Evolutionary conservation across 2,888 invertebrate genomes (phyloP).

Genomic region (Acrobasis repandana): DNA sequence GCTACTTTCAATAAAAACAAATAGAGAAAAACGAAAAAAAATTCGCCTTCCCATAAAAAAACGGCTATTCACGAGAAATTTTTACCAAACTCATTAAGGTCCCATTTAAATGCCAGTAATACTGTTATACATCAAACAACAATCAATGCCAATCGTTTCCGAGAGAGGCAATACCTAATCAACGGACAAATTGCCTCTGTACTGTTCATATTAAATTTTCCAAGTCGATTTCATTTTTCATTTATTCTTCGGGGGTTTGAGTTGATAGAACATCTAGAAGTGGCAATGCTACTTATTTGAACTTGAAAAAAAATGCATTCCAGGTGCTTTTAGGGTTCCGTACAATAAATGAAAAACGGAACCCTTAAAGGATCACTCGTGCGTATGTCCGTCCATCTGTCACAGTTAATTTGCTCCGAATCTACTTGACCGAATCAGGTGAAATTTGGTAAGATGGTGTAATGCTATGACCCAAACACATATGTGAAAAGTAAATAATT

Average conservation of each 20-base stretch:
- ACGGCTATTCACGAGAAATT: neutral
- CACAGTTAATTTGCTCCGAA: too few relatives aligned
- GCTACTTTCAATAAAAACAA: too few relatives aligned
- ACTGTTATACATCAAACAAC: slow-evolving; percentile 54
- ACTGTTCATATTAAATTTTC: slow-evolving; percentile 73
- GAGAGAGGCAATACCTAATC: slow-evolving; percentile 51
- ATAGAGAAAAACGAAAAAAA: neutral
- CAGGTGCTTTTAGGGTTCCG: too few relatives aligned
- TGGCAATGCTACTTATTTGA: too few relatives aligned
- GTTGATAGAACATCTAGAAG: slow-evolving; percentile 32
- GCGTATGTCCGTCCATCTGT: too few relatives aligned
- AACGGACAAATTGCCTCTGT: slow-evolving; percentile 49
- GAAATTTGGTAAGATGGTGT: too few relatives aligned
- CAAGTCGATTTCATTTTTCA: slow-evolving; percentile 80
- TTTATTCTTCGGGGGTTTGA: slow-evolving; percentile 67
- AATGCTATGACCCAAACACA: too few relatives aligned
- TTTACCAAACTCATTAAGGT: slow-evolving; percentile 6
- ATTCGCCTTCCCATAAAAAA: neutral
- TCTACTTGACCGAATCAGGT: too few relatives aligned
- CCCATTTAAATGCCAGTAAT: slow-evolving; percentile 26
- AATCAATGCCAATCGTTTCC: slow-evolving; percentile 42
- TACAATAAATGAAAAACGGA: too few relatives aligned
- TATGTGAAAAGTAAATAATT: too few relatives aligned
- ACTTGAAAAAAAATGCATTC: too few relatives aligned
- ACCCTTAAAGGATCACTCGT: too few relatives aligned